Percentiles rank a stretch among this genome's conserved stretches.
Evolutionary conservation across 2,888 invertebrate genomes (phyloP).

Genomic region (Caenorhabditis sp.): DNA sequence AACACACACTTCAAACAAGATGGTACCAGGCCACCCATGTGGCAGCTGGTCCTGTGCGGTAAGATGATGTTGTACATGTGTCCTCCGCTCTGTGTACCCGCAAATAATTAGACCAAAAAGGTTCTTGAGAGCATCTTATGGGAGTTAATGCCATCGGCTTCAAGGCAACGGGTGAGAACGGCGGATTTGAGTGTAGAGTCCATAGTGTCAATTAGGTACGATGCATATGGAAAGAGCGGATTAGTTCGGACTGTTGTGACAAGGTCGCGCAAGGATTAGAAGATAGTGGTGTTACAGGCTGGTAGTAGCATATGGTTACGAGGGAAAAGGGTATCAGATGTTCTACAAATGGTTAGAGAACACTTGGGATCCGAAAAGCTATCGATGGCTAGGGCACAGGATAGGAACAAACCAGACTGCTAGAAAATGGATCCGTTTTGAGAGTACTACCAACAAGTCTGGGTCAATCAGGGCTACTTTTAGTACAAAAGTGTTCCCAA

Average conservation of each 20-base stretch:
- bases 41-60: constrained; percentile 56
- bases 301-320: neutral
- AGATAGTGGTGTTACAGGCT: neutral
- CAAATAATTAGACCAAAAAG: constrained; percentile 58
- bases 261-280: neutral
- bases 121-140: constrained; percentile 54
- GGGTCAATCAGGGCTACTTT: too few species aligned
- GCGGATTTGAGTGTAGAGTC: constrained; percentile 18
- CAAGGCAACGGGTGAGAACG: neutral
- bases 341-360: neutral
- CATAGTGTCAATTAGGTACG: constrained; percentile 40
- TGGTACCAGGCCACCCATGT: neutral
- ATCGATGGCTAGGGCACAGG: neutral
- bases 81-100: neutral
- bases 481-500: constrained; percentile 11
- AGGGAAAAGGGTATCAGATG: neutral
- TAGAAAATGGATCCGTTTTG: too few species aligned
- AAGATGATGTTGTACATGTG: constrained; percentile 58
- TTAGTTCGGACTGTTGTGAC: neutral
- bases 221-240: constrained; percentile 30
- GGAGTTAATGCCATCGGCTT: constrained; percentile 45
- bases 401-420: neutral
- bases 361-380: neutral
- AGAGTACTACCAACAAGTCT: too few species aligned
- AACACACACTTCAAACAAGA: constrained; percentile 35